phyloP scores from a whole-genome alignment of 2,888 invertebrate species.

The Mesoligia furuncula region DNA sequence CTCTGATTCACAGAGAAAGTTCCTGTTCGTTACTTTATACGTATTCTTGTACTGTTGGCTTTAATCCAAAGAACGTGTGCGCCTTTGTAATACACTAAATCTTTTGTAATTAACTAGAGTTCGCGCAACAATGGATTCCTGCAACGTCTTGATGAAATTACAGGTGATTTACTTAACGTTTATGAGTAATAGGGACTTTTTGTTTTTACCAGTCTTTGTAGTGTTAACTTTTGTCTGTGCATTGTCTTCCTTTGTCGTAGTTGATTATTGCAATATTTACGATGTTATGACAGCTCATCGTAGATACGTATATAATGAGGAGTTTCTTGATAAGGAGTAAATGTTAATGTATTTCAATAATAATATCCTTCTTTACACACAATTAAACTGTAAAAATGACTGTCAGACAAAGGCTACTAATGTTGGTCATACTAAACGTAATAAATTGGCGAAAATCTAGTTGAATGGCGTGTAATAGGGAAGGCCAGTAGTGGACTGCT shows the following conservation, averaged over 20 bases:
- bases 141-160: slow-evolving; percentile 57
- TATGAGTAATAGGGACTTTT: slow-evolving; percentile 37
- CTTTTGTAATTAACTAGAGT: slow-evolving; percentile 64
- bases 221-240: background rate
- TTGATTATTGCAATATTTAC: slow-evolving; percentile 27
- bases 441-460: background rate
- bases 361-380: background rate
- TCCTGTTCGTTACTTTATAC: slow-evolving; percentile 41
- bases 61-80: slow-evolving; percentile 58
- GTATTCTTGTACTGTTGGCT: slow-evolving; percentile 50
- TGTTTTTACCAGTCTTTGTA: slow-evolving; percentile 30
- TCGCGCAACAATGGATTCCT: slow-evolving; percentile 55
- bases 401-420: background rate
- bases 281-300: slow-evolving; percentile 23
- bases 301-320: slow-evolving; percentile 2
- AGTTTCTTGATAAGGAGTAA: slow-evolving; percentile 12
- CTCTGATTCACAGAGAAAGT: slow-evolving; percentile 58
- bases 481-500: background rate
- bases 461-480: background rate
- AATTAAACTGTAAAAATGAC: background rate
- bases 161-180: slow-evolving; percentile 49
- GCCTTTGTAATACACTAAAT: slow-evolving; percentile 58
- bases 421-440: background rate
- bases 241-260: slow-evolving; percentile 25
- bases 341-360: background rate